Percentiles rank a stretch among this genome's conserved stretches.
phyloP scores from a whole-genome alignment of 37 sponge, comb jelly and placozoan species.

The Spongia lamella region DNA sequence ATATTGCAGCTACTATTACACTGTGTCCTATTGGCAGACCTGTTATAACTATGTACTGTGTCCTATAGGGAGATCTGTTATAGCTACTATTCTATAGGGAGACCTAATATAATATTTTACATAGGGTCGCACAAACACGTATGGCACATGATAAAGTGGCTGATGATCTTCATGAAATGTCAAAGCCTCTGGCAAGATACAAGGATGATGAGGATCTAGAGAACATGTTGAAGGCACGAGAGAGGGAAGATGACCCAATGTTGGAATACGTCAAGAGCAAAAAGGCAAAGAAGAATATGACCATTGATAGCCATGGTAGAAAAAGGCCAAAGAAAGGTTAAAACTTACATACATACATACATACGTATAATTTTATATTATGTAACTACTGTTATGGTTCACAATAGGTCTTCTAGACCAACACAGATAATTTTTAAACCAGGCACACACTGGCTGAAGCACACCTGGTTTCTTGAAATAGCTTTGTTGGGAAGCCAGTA shows the following conservation, averaged over 20 bases:
- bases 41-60: too few relatives aligned
- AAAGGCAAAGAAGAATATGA: slow-evolving; percentile 26
- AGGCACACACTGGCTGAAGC: too few relatives aligned
- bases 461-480: too few relatives aligned
- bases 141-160: slow-evolving; percentile 60
- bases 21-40: too few relatives aligned
- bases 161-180: slow-evolving; percentile 88
- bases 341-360: too few relatives aligned
- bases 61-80: too few relatives aligned
- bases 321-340: slow-evolving; percentile 35
- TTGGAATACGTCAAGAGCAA: slow-evolving; percentile 80
- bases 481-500: neutral
- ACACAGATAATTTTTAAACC: too few relatives aligned
- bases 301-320: too few relatives aligned
- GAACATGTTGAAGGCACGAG: slow-evolving; percentile 64
- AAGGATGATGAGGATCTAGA: slow-evolving; percentile 89
- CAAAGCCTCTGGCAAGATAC: slow-evolving; percentile 91
- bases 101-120: neutral
- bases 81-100: neutral
- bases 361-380: too few relatives aligned
- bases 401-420: too few relatives aligned
- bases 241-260: slow-evolving; percentile 91
- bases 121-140: slow-evolving; percentile 71
- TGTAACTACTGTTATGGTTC: too few relatives aligned
- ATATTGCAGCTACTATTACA: too few relatives aligned